Conservation (phyloP, 2,888 invertebrate species). For the Cynaeus angustus region DNA sequence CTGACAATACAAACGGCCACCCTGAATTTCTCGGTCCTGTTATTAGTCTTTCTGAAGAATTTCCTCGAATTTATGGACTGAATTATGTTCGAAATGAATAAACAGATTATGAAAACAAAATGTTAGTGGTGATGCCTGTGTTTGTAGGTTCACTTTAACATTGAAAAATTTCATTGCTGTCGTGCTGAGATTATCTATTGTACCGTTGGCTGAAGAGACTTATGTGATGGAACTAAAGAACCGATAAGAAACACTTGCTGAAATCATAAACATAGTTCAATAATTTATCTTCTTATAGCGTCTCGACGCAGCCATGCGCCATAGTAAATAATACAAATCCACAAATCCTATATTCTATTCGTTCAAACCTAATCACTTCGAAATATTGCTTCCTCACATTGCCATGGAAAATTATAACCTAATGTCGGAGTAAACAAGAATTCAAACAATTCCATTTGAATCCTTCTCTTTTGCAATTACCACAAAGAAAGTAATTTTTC, state of each 20-base stretch:
- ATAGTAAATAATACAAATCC: slow-evolving; percentile 32
- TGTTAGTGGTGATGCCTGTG: too few relatives aligned
- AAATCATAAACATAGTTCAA: slow-evolving; percentile 39
- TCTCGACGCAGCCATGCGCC: slow-evolving; percentile 29
- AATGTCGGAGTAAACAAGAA: slow-evolving; percentile 17
- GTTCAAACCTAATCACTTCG: slow-evolving; percentile 33
- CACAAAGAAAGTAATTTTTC: slow-evolving; percentile 32
- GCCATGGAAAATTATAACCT: slow-evolving; percentile 23
- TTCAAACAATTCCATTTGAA: slow-evolving; percentile 41
- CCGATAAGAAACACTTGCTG: slow-evolving; percentile 35
- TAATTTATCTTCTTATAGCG: slow-evolving; percentile 39
- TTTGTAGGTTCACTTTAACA: too few relatives aligned
- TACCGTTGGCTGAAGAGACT: slow-evolving; percentile 29
- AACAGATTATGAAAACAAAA: too few relatives aligned
- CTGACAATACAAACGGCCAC: too few relatives aligned
- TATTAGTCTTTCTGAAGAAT: too few relatives aligned
- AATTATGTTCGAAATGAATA: too few relatives aligned
- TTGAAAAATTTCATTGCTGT: too few relatives aligned
- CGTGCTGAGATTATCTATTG: neutral
- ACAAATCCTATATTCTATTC: slow-evolving; percentile 17
- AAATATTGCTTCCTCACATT: slow-evolving; percentile 17
- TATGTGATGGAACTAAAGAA: slow-evolving; percentile 42
- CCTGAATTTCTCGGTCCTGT: too few relatives aligned
- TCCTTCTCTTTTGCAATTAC: slow-evolving; percentile 25
- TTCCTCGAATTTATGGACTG: too few relatives aligned